A percentile compares a stretch with the other conserved stretches of the same genome.
phyloP scores from a whole-genome alignment of 2,113 vertebrate genomes.

The Colius striatus region DNA sequence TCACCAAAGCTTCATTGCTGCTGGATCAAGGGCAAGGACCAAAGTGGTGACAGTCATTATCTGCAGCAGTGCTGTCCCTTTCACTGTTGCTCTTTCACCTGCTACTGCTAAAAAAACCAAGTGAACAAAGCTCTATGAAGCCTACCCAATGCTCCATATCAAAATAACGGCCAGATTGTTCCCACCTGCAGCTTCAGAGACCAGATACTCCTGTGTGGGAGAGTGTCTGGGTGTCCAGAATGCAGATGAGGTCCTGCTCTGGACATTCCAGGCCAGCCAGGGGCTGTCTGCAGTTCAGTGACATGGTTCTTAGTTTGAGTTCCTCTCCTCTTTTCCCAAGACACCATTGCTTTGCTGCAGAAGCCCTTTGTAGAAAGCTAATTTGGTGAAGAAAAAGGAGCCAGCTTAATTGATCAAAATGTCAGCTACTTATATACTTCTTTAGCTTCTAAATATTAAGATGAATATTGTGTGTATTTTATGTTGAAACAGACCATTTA shows the following conservation, averaged over 20 bases:
- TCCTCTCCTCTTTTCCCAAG: neutral
- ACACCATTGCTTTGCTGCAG: neutral
- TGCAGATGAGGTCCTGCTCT: neutral
- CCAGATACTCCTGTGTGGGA: neutral
- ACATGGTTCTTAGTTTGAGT: neutral
- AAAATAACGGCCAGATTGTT: neutral
- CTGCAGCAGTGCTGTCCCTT: neutral
- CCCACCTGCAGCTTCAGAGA: neutral
- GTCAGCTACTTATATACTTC: slow-evolving; percentile 29
- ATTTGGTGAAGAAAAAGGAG: slow-evolving; percentile 25
- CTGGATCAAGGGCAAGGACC: neutral
- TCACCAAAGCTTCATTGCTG: neutral
- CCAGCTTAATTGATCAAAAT: slow-evolving; percentile 44
- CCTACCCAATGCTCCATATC: neutral
- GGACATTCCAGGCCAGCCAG: neutral
- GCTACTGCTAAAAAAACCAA: neutral
- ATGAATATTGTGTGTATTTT: slow-evolving; percentile 51
- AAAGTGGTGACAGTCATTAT: neutral
- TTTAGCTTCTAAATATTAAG: slow-evolving; percentile 36
- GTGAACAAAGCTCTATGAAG: neutral
- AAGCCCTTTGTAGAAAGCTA: neutral
- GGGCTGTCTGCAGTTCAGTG: neutral
- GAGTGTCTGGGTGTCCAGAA: neutral
- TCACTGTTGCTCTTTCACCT: neutral
- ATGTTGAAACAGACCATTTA: slow-evolving; percentile 46